Evolutionary conservation across 2,113 vertebrate species (phyloP).

Genomic region (Myocastor coypus): DNA sequence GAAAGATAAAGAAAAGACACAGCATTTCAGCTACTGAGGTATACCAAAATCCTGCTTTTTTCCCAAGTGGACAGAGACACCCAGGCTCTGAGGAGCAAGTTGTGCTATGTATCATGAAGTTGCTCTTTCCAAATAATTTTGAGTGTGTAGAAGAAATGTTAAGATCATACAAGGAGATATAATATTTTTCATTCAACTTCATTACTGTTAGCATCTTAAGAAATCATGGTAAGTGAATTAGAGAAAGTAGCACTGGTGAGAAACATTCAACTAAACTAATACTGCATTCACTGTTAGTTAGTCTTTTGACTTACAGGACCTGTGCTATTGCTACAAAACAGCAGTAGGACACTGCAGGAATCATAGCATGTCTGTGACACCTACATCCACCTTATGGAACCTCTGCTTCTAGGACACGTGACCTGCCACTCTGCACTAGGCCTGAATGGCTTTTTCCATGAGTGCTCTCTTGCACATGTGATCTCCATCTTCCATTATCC

Average conservation of each 20-base stretch:
- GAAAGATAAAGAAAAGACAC: neutral
- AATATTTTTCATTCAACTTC: neutral
- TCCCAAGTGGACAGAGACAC: neutral
- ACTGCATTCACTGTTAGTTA: neutral
- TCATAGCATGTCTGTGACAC: neutral
- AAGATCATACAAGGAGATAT: neutral
- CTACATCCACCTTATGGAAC: neutral
- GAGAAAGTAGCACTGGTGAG: neutral
- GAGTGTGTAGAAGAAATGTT: neutral
- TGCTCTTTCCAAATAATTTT: conserved; percentile 31
- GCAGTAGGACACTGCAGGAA: neutral
- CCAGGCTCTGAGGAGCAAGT: neutral
- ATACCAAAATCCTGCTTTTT: neutral
- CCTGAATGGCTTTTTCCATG: neutral
- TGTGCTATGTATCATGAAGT: neutral
- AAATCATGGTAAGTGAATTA: neutral
- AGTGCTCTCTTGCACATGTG: neutral
- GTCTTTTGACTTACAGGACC: neutral
- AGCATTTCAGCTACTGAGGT: neutral
- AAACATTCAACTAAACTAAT: neutral
- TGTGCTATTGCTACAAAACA: neutral
- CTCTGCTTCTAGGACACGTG: neutral
- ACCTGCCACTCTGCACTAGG: neutral
- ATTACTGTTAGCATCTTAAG: neutral
- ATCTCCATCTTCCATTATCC: neutral